phyloP scores from a whole-genome alignment of 1,140 invertebrate species.

The Micrasema longulum region DNA sequence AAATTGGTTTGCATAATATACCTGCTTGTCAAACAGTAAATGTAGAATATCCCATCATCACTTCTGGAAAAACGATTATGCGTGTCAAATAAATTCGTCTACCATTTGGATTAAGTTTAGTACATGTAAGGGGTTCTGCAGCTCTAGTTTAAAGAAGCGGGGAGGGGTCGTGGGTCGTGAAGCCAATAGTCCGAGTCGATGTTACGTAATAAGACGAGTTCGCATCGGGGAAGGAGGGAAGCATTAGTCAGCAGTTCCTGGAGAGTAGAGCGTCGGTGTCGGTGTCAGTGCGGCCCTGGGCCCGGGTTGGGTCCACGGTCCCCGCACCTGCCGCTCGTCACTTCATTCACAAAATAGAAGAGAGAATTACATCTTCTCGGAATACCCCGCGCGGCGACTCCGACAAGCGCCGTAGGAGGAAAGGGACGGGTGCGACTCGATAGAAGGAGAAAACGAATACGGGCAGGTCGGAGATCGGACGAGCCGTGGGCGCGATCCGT shows the following conservation, averaged over 20 bases:
- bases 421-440: not conserved
- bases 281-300: not conserved
- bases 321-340: slow-evolving; percentile 46
- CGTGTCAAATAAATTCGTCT: too few species aligned
- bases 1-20: too few species aligned
- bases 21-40: too few species aligned
- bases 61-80: too few species aligned
- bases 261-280: not conserved
- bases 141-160: too few species aligned
- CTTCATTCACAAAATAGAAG: slow-evolving; percentile 54
- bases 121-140: too few species aligned
- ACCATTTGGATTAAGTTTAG: too few species aligned
- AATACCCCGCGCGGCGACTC: slow-evolving; percentile 28
- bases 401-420: not conserved
- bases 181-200: too few species aligned
- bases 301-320: not conserved
- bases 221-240: too few species aligned
- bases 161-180: too few species aligned
- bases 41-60: too few species aligned
- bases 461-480: not conserved
- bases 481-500: slow-evolving; percentile 27
- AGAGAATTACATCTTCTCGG: slow-evolving; percentile 42
- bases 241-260: slow-evolving; percentile 21
- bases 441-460: slow-evolving; percentile 8
- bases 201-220: not conserved